Conservation (phyloP, 2,888 invertebrate species). For the Opisthograptis luteolata region DNA sequence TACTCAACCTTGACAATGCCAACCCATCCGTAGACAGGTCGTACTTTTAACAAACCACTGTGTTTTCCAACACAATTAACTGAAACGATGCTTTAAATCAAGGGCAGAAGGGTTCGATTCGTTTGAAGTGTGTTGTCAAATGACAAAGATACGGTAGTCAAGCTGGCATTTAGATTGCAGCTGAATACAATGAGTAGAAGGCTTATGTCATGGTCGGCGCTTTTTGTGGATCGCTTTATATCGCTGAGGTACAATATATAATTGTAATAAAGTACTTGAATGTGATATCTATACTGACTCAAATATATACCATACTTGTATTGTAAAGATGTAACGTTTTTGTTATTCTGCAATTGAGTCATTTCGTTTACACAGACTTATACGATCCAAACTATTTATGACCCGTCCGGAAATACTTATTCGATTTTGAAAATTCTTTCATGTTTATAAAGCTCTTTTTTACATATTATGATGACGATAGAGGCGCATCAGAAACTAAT, state of each 20-base stretch:
- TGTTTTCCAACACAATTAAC: not conserved
- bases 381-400: too few relatives aligned
- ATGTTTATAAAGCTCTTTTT: too few relatives aligned
- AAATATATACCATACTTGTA: too few relatives aligned
- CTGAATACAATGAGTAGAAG: slow-evolving; percentile 29
- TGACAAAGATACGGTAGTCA: slow-evolving; percentile 13
- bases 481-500: too few relatives aligned
- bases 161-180: slow-evolving; percentile 29
- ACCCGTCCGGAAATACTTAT: too few relatives aligned
- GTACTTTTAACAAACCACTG: slow-evolving; percentile 6
- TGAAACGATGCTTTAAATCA: not conserved
- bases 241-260: slow-evolving; percentile 2
- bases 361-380: too few relatives aligned
- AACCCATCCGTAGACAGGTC: slow-evolving; percentile 27
- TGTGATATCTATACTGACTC: too few relatives aligned
- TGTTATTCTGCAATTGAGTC: too few relatives aligned
- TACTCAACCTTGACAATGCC: slow-evolving; percentile 36
- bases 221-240: slow-evolving; percentile 22
- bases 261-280: too few relatives aligned
- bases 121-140: not conserved
- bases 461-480: too few relatives aligned
- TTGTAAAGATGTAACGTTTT: too few relatives aligned
- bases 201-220: slow-evolving; percentile 31
- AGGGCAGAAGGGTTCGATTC: not conserved
- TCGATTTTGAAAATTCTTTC: too few relatives aligned